Evolutionary conservation across 2,888 invertebrate genomes (phyloP), one percentile per base, ranked within the genome.

Genomic region (Macropis europaea): DNA sequence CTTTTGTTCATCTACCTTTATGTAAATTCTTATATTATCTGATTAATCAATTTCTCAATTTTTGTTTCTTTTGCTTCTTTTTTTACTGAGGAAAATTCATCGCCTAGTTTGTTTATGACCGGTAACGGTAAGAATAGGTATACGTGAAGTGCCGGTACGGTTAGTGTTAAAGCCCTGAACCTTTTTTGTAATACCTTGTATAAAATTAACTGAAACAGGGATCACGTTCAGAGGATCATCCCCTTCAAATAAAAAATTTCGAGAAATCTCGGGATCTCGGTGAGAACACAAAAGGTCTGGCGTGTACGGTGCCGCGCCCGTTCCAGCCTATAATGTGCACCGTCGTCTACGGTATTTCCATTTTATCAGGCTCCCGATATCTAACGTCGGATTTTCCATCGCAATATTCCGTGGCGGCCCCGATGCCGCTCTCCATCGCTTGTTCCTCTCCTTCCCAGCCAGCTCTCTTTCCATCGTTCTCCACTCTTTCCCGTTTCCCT

Each of bases 321-420:
- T 40, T 7, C 19, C 26, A 36, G 43, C 45, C 57, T 34, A 47
- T 38, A 34, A 9, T 22, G 42, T 15, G 19, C 57, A 13, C 24
- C 62, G 54, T 43, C 75, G 60, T 70, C 61, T 57, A 66, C 56
- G 73, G 74, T 73, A 81, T 82, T 82, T 82, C 77, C 78, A 82
- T 82, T 82, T 82, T 81, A 81, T 82, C 82, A 72, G 45, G 28
- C 47, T 67, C 40, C 60, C 75, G 73, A 77, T 77, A 79, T 77
- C 73, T 64, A 81, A 81, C 77, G 73, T 76, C 56, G 82, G 71
- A 77, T 82, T 79, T 82, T 62, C 75, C 66, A 64, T 76, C 72
- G 81, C 71, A 74, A 81, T 82, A 79, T 81, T 78, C 81, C 56
- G 43, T 47, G 54, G 15, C 15, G 9, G n/a, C 61, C 50, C 45